Base-by-base conservation (phyloP, 2,113 vertebrate species). In the Sterrhoptilus dennistouni region DNA sequence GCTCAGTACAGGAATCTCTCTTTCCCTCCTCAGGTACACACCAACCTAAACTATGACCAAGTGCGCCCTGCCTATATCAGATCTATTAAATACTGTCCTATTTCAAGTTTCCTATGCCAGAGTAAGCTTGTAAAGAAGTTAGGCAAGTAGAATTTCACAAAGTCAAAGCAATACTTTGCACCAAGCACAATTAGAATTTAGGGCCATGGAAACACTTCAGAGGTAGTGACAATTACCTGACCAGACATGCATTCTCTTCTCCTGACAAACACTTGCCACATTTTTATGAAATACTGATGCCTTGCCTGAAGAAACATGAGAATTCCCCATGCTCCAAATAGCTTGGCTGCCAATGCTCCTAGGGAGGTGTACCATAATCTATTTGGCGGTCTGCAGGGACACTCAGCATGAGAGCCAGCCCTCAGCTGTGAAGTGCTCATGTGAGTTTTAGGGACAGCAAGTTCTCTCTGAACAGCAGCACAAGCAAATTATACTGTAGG, bases 301-400 rank as follows among this genome's bases (percentile, higher is more conserved):
- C 21, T 91, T 60, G 18, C 16, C 56, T 6, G 5, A 75, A 57
- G 31, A 45, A 75, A 70, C 14, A 24, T 53, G 21, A 50, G 28
- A 81, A 77, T 47, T 22, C 38, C 33, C 29, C 35, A 64, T 44
- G 15, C 42, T 45, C 44, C 15, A 83, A 36, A n/a, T 56, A 71
- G 31, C 8, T 53, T 71, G 38, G 21, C 38, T 64, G 15, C 16
- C 15, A n/a, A 12, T 19, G 24, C 22, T 59, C 7, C 56, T 18
- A 61, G 12, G 44, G 6, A 66, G 23, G 5, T 2, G 21, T 38
- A 61, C 29, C 47, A 10, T 0, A 1, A 0, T 3, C 14, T 61
- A 20, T 8, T 18, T 2, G 1, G 8, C 1, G 2, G 11, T 29
- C 49, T 56, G 45, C 25, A n/a, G 50, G 53, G 86, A 23, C 14